Conservation (phyloP, 2,888 invertebrate genomes). For the Pherbina coryleti region DNA sequence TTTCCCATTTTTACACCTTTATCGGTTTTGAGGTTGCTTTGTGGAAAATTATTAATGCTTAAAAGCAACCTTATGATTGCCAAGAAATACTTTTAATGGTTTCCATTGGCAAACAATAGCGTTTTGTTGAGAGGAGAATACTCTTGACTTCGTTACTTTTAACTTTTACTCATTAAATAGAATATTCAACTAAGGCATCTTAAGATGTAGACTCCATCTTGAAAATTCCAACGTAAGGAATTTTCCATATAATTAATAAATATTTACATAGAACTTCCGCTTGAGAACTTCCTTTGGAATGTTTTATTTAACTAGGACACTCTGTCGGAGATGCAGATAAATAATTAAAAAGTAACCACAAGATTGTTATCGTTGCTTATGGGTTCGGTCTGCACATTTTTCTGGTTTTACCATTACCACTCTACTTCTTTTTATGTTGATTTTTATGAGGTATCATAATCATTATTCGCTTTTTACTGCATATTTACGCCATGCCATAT, state of each 20-base stretch:
- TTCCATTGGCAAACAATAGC: too few relatives aligned
- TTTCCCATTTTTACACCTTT: not conserved
- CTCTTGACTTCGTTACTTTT: too few relatives aligned
- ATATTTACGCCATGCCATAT: not conserved
- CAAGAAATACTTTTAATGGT: too few relatives aligned
- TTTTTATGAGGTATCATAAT: too few relatives aligned
- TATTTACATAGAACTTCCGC: not conserved
- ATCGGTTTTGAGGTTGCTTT: too few relatives aligned
- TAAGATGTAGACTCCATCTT: not conserved
- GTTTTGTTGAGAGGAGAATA: too few relatives aligned
- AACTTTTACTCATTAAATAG: too few relatives aligned
- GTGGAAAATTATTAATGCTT: too few relatives aligned
- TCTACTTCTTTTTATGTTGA: not conserved
- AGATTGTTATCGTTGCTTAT: not conserved
- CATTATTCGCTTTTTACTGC: too few relatives aligned
- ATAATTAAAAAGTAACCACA: not conserved
- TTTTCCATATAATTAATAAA: not conserved
- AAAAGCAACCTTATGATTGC: too few relatives aligned
- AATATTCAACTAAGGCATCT: too few relatives aligned
- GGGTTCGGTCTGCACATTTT: not conserved
- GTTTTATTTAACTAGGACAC: slow-evolving; percentile 16
- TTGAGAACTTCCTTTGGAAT: not conserved
- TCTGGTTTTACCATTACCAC: not conserved
- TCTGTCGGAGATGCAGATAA: not conserved
- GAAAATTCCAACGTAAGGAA: not conserved